Evolutionary conservation across 1,140 invertebrate species (phyloP).

Genomic region (Wasmannia auropunctata): DNA sequence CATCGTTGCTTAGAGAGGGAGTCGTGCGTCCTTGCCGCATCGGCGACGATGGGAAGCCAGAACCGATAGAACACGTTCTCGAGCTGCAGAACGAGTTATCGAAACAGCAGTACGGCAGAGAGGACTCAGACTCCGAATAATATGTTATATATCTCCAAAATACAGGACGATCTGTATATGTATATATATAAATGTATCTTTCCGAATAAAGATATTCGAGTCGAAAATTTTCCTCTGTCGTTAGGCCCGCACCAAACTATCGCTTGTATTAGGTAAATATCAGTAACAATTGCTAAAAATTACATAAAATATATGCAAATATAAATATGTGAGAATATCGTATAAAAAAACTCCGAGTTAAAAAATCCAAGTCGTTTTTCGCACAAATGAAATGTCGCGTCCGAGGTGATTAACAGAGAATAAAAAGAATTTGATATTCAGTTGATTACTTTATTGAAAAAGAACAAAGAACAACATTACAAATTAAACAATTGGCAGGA

Average conservation of each 20-base stretch:
- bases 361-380: neutral
- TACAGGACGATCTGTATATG: conserved; percentile 26
- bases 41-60: conserved; percentile 95
- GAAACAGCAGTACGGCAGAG: conserved; percentile 75
- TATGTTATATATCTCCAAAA: conserved; percentile 47
- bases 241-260: neutral
- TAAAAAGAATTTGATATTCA: conserved; percentile 2
- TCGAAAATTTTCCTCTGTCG: conserved; percentile 3
- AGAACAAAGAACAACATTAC: conserved; percentile 85
- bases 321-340: neutral
- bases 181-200: conserved; percentile 13
- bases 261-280: neutral
- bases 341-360: neutral
- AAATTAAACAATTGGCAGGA: conserved; percentile 85
- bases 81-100: conserved; percentile 88
- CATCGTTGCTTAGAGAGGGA: conserved; percentile 86
- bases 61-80: conserved; percentile 95
- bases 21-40: conserved; percentile 95
- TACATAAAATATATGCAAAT: neutral
- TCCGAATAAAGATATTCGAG: conserved; percentile 19
- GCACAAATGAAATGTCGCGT: neutral
- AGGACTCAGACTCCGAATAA: conserved; percentile 80
- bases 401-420: neutral
- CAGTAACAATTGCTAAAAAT: neutral
- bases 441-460: conserved; percentile 85